A percentile compares a stretch with the other conserved stretches of the same genome.
phyloP scores from a whole-genome alignment of 2,797 vertebrate species.

The Sparidentex hasta region DNA sequence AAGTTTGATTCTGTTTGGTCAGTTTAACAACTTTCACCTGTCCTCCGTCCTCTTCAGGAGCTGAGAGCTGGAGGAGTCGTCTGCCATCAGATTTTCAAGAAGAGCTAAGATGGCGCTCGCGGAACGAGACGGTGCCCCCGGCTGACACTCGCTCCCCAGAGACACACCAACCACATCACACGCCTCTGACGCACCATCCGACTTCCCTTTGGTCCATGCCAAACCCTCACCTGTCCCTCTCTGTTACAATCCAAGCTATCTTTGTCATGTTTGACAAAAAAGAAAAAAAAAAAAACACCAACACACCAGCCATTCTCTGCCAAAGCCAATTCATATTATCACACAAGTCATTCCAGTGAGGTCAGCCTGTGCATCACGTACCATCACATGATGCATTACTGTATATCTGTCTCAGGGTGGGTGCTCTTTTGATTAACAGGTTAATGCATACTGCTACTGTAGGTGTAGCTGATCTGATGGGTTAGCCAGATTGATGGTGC shows the following conservation, averaged over 20 bases:
- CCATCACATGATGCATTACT: slow-evolving; percentile 16
- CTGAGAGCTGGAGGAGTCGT: slow-evolving; percentile 81
- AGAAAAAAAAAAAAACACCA: too few relatives aligned
- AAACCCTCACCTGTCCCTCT: background rate
- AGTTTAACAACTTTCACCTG: background rate
- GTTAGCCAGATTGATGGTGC: slow-evolving; percentile 10
- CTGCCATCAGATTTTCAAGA: slow-evolving; percentile 85
- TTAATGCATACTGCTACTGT: slow-evolving; percentile 11
- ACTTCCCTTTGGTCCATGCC: slow-evolving; percentile 7
- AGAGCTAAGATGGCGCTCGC: slow-evolving; percentile 63
- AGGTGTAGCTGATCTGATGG: slow-evolving; percentile 38
- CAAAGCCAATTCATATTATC: slow-evolving; percentile 3
- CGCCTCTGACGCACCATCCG: slow-evolving; percentile 16
- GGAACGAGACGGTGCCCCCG: slow-evolving; percentile 5
- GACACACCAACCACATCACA: slow-evolving; percentile 26
- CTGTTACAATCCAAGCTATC: background rate
- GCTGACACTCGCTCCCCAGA: slow-evolving; percentile 35
- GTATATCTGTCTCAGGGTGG: slow-evolving; percentile 46
- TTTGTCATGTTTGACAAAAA: slow-evolving; percentile 3
- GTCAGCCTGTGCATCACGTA: slow-evolving; percentile 5
- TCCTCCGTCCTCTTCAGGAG: slow-evolving; percentile 76
- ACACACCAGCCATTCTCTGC: slow-evolving; percentile 27
- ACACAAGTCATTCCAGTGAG: background rate
- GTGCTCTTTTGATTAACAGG: slow-evolving; percentile 48
- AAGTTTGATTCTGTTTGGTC: background rate